Evolutionary conservation across 35 echinoderm and acorn worm species (phyloP).

Genomic region (Lytechinus variegatus): DNA sequence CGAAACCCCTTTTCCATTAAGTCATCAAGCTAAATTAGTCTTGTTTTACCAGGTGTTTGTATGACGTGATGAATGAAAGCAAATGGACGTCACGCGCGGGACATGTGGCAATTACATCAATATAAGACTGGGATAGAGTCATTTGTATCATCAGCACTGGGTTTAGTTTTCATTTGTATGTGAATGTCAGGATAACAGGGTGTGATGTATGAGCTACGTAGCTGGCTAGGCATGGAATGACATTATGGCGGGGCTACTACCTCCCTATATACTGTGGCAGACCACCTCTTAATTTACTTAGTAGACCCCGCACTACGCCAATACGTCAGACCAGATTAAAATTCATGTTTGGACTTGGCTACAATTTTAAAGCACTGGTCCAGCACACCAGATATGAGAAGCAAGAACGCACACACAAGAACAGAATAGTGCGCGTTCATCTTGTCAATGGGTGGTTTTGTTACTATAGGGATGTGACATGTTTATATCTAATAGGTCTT

Average conservation of each 20-base stretch:
- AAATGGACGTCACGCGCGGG: background rate
- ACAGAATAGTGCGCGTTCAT: no score
- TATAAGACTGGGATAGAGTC: background rate
- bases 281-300: constrained; percentile 32
- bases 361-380: background rate
- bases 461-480: no score
- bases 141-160: constrained; percentile 17
- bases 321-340: constrained; percentile 42
- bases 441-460: no score
- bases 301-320: background rate
- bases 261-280: background rate
- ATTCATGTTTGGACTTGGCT: background rate
- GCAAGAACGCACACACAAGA: no score
- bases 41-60: constrained; percentile 43
- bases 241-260: background rate
- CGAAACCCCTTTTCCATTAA: constrained; percentile 23
- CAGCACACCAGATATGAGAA: background rate
- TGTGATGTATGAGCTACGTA: background rate
- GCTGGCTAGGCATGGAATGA: constrained; percentile 22
- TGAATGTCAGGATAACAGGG: background rate
- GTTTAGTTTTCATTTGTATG: constrained; percentile 4
- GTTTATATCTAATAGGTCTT: no score
- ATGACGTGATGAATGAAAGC: constrained; percentile 27
- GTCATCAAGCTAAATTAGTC: constrained; percentile 42
- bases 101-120: constrained; percentile 37